phyloP scores from a whole-genome alignment of 37 sponge, comb jelly and placozoan genomes.

The Ianthella basta region DNA sequence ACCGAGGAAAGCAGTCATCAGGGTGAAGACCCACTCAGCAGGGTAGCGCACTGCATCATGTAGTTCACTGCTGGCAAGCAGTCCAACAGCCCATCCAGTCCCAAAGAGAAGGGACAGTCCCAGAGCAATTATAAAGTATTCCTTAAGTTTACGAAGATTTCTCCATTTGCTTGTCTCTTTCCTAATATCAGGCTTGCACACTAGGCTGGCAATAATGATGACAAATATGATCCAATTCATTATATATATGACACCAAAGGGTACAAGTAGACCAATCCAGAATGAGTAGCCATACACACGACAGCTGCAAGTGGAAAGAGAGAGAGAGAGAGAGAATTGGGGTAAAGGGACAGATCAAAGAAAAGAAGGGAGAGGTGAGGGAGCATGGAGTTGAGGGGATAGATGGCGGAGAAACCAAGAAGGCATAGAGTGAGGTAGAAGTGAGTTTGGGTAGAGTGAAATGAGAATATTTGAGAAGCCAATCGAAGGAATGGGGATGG shows the following conservation, averaged over 20 bases:
- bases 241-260: conserved; percentile 55
- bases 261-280: conserved; percentile 46
- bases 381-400: too few relatives aligned
- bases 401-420: too few relatives aligned
- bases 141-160: conserved; percentile 1
- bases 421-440: too few relatives aligned
- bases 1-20: conserved; percentile 47
- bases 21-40: conserved; percentile 60
- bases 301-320: conserved; percentile 35
- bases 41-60: conserved; percentile 3
- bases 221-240: conserved; percentile 63
- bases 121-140: conserved; percentile 39
- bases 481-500: too few relatives aligned
- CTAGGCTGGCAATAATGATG: conserved; percentile 35
- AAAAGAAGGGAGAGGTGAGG: too few relatives aligned
- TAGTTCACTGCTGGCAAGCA: conserved; percentile 49
- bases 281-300: conserved; percentile 51
- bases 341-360: too few relatives aligned
- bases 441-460: too few relatives aligned
- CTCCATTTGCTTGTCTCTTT: not conserved
- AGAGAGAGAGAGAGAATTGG: not conserved
- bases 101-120: conserved; percentile 61
- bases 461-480: too few relatives aligned
- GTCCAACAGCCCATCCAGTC: conserved; percentile 57
- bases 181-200: conserved; percentile 9